Base-by-base conservation (phyloP, 2,113 vertebrate species). In the Axis porcinus region DNA sequence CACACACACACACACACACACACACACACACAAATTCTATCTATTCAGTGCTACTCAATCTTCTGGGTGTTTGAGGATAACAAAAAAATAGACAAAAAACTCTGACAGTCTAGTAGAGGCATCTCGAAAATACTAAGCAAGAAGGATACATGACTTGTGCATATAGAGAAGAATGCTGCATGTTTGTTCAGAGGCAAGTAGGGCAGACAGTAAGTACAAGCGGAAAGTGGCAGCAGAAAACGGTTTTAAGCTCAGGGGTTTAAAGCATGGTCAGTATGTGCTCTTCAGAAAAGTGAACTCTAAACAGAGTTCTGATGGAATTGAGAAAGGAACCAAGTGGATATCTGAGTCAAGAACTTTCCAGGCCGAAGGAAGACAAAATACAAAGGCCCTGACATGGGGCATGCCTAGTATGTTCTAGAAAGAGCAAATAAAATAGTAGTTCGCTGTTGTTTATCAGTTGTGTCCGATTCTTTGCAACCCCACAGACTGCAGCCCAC, bases 401-500 rank as follows among this genome's bases (percentile, higher is more conserved):
- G 11, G 7, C 15, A 54, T n/a, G 54, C 4, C 19, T 27, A 1
- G 2, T 40, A 36, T 36, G 27, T 64, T 58, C 45, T 87, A 85
- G 10, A 74, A 88, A 70, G 10, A 93, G 25, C 13, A 62, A 9
- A 15, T 25, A 64, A 67, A 70, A 74, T 12, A 67, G 5, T n/a
- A 12, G n/a, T 13, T 40, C 67, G 6, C 23, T 74, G 67, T 21
- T 74, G 67, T 6, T 74, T 10, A 74, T 13, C n/a, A 74, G n/a
- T 40, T 40, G 67, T 74, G 21, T 23, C n/a, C 21, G 1, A 40
- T 6, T 40, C 67, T 74, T 74, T 40, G 67, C n/a, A 23, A 21
- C n/a, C 67, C n/a, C n/a, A 6, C 0, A 5, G 67, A 74, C 2
- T 5, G n/a, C 19, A 70, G 67, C 19, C 6, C 67, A 40, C 11